A percentile compares a stretch with the other conserved stretches of the same genome.
phyloP scores from a whole-genome alignment of 2,888 invertebrate genomes.

The Heliconius aoede region DNA sequence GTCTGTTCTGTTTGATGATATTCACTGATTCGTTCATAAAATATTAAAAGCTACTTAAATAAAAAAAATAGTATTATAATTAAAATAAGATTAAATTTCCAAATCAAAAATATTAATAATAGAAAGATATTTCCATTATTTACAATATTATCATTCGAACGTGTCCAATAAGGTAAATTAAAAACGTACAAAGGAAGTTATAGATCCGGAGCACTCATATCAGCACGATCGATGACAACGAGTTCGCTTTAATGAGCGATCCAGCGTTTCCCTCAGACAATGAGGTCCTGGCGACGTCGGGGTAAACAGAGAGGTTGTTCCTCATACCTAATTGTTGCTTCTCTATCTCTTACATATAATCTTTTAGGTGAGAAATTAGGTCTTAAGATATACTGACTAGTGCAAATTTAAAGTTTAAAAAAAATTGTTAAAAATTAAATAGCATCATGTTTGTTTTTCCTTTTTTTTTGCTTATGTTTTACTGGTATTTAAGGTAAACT shows the following conservation, averaged over 20 bases:
- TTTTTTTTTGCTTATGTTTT: no score
- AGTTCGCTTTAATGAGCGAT: constrained; percentile 26
- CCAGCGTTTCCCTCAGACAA: constrained; percentile 21
- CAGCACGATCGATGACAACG: constrained; percentile 20
- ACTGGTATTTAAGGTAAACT: no score
- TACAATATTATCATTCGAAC: constrained; percentile 9
- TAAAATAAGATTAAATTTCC: background rate
- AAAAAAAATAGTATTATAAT: no score
- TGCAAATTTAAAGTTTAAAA: no score
- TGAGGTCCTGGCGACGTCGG: constrained; percentile 20
- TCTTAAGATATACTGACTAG: no score
- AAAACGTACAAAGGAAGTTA: constrained; percentile 1
- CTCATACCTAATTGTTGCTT: background rate
- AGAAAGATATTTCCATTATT: background rate
- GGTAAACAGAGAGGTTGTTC: background rate
- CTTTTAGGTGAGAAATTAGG: no score
- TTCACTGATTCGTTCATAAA: background rate
- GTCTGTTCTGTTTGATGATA: background rate
- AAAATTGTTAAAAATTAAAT: no score
- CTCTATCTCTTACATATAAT: background rate
- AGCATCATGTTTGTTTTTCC: no score
- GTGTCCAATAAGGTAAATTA: constrained; percentile 3
- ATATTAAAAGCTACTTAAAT: no score
- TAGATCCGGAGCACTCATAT: constrained; percentile 18
- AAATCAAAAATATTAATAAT: background rate